Base-by-base conservation (phyloP, 2,797 vertebrate genomes). In the Eurystomus glaucurus region DNA sequence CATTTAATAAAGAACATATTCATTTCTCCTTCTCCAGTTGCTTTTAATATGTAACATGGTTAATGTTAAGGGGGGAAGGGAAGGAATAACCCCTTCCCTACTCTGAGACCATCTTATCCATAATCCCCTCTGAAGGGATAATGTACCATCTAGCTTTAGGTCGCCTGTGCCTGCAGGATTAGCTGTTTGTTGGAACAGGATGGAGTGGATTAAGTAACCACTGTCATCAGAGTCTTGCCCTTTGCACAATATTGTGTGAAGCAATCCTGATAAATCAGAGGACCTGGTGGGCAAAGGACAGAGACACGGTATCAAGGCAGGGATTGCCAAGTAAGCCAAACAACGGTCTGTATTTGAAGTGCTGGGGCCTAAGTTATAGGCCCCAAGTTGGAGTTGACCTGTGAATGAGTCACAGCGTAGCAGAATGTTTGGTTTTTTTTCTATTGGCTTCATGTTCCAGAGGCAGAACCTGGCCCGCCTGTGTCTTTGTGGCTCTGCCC, bases 91-190 rank as follows among this genome's bases (percentile, higher is more conserved):
- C 25, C 71, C 57, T 81, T 94, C 72, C 26, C 68, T 88, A 7
- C 88, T 83, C 69, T 85, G 82, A 58, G 8, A 51, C 57, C n/a
- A 8, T 85, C 5, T 91, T 80, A 80, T 80, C 82, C 17, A 12
- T 97, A 95, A 97, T 96, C 87, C 26, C 41, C 15, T 84, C 81
- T 68, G 83, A 96, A 86, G 82, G 50, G 87, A 96, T 97, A 71
- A 91, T 5, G 1, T 57, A 68, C 64, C 33, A 69, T 71, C 58
- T 60, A 92, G 86, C 84, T 57, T 79, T 79, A 80, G 33, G 28
- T 54, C 0, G 0, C 79, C 64, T 4, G 1, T 2, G 68, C 71
- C 75, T 85, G 48, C 23, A 37, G 85, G 71, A 92, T 97, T 95
- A 96, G 54, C 78, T 61, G 48, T 70, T 88, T 65, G 55, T 74